phyloP scores from a whole-genome alignment of 2,797 vertebrate genomes.

The Neostethus bicornis region DNA sequence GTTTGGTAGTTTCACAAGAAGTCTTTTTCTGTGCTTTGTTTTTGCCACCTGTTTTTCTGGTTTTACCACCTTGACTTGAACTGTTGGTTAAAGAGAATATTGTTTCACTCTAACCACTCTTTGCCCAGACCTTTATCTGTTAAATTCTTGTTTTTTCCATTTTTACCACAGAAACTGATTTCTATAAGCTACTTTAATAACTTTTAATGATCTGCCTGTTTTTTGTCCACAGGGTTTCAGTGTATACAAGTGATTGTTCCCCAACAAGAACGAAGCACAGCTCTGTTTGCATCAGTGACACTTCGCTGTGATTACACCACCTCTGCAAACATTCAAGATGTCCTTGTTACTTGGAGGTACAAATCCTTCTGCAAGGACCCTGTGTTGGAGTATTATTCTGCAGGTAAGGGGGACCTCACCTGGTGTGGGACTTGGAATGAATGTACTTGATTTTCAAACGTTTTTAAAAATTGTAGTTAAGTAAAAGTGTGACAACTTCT shows the following conservation, averaged over 20 bases:
- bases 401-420: constrained; percentile 73
- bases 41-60: constrained; percentile 74
- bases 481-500: not conserved
- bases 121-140: not conserved
- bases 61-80: constrained; percentile 59
- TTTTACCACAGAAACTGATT: not conserved
- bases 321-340: constrained; percentile 85
- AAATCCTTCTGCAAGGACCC: constrained; percentile 98
- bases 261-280: constrained; percentile 64
- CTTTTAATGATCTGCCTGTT: constrained; percentile 19
- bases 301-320: constrained; percentile 93
- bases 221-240: constrained; percentile 51
- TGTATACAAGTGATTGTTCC: constrained; percentile 72
- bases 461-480: not conserved
- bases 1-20: constrained; percentile 56
- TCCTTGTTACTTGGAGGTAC: constrained; percentile 92
- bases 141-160: not conserved
- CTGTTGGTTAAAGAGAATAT: constrained; percentile 24
- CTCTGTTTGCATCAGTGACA: constrained; percentile 83
- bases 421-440: not conserved
- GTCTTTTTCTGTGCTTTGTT: constrained; percentile 63
- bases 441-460: not conserved
- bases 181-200: not conserved
- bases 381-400: constrained; percentile 90
- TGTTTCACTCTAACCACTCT: constrained; percentile 1